Conservation (phyloP, 2,797 vertebrate genomes). For the Kryptopterus vitreolus region DNA sequence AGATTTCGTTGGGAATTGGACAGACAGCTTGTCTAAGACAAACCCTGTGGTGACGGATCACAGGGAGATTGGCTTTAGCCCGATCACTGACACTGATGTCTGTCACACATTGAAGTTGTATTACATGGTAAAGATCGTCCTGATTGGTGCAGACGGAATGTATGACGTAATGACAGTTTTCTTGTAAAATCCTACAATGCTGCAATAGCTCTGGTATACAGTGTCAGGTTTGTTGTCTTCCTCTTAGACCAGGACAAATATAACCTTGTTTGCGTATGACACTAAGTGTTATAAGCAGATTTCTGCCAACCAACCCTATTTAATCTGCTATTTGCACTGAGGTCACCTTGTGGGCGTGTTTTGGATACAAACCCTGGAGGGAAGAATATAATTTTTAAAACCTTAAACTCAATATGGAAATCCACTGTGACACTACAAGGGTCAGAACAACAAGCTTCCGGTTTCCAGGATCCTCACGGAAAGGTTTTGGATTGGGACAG, state of each 20-base stretch:
- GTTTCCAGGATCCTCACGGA: background rate
- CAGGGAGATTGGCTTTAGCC: background rate
- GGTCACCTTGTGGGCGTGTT: background rate
- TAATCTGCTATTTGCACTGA: background rate
- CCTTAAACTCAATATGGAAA: background rate
- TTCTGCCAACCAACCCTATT: background rate
- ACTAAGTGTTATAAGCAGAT: background rate
- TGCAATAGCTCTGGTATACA: background rate
- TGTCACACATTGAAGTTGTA: background rate
- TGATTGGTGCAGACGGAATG: background rate
- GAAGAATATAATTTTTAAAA: background rate
- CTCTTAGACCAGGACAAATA: background rate
- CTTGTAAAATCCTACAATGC: background rate
- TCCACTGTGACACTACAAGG: background rate
- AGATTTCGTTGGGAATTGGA: background rate
- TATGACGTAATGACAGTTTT: background rate
- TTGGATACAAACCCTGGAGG: background rate
- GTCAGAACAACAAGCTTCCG: background rate
- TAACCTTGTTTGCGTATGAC: background rate
- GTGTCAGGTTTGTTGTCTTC: background rate
- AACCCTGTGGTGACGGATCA: background rate
- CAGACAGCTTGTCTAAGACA: background rate
- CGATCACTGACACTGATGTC: background rate
- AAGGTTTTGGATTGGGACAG: background rate
- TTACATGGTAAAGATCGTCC: background rate